phyloP scores from a whole-genome alignment of 2,797 vertebrate genomes.

The Crenichthys baileyi region DNA sequence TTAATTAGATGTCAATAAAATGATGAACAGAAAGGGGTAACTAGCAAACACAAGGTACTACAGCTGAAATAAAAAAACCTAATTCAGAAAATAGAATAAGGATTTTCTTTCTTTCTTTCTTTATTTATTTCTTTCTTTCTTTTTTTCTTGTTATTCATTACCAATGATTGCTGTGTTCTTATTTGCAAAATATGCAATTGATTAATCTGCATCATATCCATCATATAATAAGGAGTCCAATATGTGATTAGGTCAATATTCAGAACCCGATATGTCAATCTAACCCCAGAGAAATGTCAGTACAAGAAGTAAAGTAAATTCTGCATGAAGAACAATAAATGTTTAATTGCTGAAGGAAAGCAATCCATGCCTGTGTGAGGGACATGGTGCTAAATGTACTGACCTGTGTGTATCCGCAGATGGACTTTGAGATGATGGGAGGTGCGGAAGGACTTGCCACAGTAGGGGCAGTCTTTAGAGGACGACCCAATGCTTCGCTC shows the following conservation, averaged over 20 bases:
- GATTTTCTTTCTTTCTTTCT: slow-evolving; percentile 21
- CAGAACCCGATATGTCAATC: slow-evolving; percentile 63
- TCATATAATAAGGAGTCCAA: slow-evolving; percentile 46
- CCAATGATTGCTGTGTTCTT: slow-evolving; percentile 15
- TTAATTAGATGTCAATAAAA: slow-evolving; percentile 75
- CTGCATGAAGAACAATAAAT: slow-evolving; percentile 64
- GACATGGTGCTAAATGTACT: slow-evolving; percentile 59
- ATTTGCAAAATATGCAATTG: slow-evolving; percentile 44
- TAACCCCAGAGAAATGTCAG: slow-evolving; percentile 65
- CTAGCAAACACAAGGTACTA: too few relatives aligned
- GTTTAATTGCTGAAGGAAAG: slow-evolving; percentile 48
- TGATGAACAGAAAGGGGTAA: slow-evolving; percentile 50
- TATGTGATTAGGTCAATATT: slow-evolving; percentile 54
- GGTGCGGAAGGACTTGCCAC: slow-evolving; percentile 97
- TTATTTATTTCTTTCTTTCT: too few relatives aligned
- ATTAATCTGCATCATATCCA: slow-evolving; percentile 46
- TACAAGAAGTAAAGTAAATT: slow-evolving; percentile 53
- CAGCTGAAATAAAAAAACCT: slow-evolving; percentile 6
- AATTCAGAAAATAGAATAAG: slow-evolving; percentile 45
- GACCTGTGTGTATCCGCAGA: slow-evolving; percentile 99
- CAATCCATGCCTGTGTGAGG: neutral
- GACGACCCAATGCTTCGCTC: slow-evolving; percentile 91
- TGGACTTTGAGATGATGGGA: slow-evolving; percentile 99
- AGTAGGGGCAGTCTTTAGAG: slow-evolving; percentile 98
- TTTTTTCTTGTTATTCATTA: neutral